These are phyloP conservation scores for Florisuga fusca DNA, from an alignment of 2,797 vertebrate species.

Conservation along the genomic window DNA sequence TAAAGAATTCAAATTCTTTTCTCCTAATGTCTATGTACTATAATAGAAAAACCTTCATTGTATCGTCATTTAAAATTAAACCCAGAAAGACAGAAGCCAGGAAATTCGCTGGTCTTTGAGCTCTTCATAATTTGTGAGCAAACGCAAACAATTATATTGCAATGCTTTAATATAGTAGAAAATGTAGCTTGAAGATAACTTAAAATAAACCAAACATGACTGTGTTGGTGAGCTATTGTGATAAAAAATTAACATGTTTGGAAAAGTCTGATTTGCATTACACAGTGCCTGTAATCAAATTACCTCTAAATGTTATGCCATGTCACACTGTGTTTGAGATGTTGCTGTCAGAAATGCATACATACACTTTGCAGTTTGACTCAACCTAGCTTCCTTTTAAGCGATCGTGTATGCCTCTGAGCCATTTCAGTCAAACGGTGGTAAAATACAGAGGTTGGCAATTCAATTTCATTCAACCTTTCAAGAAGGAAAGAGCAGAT, in stretches of 20 bases:
- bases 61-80: neutral
- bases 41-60: neutral
- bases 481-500: slow-evolving; percentile 75
- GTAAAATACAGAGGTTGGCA: slow-evolving; percentile 69
- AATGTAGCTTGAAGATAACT: neutral
- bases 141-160: neutral
- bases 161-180: neutral
- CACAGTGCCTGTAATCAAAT: slow-evolving; percentile 70
- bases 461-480: slow-evolving; percentile 73
- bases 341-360: slow-evolving; percentile 57
- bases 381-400: slow-evolving; percentile 63
- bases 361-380: slow-evolving; percentile 37
- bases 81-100: neutral
- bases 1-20: neutral
- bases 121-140: neutral
- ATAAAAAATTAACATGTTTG: slow-evolving; percentile 59
- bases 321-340: slow-evolving; percentile 53
- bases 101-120: neutral
- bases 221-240: slow-evolving; percentile 33
- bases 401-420: slow-evolving; percentile 42
- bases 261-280: slow-evolving; percentile 69
- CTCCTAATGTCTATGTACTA: neutral
- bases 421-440: slow-evolving; percentile 70
- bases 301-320: slow-evolving; percentile 58
- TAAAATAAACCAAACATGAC: slow-evolving; percentile 7